These are phyloP conservation scores for Periophthalmus modestus DNA, from an alignment of 2,113 vertebrate genomes.

Conservation along the genomic window DNA sequence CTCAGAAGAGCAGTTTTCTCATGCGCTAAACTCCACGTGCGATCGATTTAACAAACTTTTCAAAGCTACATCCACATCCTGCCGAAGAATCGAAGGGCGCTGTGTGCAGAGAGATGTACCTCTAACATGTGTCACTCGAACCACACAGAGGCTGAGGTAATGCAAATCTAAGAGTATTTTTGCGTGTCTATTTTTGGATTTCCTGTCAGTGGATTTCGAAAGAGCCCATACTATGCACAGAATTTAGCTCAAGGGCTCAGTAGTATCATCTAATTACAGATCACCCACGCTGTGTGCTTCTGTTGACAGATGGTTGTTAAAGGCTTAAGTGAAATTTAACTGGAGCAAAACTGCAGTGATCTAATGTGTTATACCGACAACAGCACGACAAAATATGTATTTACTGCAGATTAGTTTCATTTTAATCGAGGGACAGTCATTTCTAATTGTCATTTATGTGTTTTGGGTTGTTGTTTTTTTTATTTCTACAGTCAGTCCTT, in stretches of 20 bases:
- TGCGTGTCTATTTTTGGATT: slow-evolving; percentile 47
- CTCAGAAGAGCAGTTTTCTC: slow-evolving; percentile 32
- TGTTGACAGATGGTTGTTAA: slow-evolving; percentile 48
- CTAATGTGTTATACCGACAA: slow-evolving; percentile 14
- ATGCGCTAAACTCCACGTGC: slow-evolving; percentile 58
- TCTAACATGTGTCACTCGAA: slow-evolving; percentile 19
- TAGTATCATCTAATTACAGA: slow-evolving; percentile 55
- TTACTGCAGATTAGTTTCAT: not conserved
- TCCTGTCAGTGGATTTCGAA: not conserved
- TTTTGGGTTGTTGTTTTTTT: not conserved
- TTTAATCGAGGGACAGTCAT: too few species aligned
- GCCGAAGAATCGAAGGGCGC: slow-evolving; percentile 6
- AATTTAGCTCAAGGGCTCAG: slow-evolving; percentile 46
- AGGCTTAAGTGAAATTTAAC: slow-evolving; percentile 31
- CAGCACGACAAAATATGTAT: not conserved
- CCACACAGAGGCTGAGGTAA: slow-evolving; percentile 40
- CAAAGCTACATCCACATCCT: slow-evolving; percentile 27
- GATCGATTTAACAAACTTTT: slow-evolving; percentile 47
- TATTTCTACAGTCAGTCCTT: too few species aligned
- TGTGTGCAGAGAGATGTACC: slow-evolving; percentile 17
- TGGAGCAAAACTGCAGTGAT: slow-evolving; percentile 45
- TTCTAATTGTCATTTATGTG: not conserved
- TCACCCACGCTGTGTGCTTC: slow-evolving; percentile 20
- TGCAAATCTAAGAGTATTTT: slow-evolving; percentile 22
- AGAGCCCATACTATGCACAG: slow-evolving; percentile 22